Evolutionary conservation across 1,140 invertebrate genomes (phyloP).

Genomic region (Marisa cornuarietis): DNA sequence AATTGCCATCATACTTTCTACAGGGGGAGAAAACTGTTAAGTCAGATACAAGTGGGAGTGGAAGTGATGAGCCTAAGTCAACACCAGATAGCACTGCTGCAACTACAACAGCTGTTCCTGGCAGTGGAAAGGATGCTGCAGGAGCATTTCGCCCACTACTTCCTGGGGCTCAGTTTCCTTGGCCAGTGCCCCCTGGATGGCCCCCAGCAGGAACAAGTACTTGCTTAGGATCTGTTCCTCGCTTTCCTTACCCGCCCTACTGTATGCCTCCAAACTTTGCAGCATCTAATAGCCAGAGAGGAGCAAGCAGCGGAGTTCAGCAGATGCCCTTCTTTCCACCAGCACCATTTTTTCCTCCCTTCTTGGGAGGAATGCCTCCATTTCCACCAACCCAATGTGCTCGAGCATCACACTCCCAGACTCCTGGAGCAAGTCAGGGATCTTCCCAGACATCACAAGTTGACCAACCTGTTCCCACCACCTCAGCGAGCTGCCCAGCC

Average conservation of each 20-base stretch:
- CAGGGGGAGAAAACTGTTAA: slow-evolving; percentile 11
- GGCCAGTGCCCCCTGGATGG: slow-evolving; percentile 23
- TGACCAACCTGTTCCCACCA: background rate
- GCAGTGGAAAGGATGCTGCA: no score
- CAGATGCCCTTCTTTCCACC: slow-evolving; percentile 12
- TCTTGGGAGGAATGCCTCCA: background rate
- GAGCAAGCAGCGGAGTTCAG: background rate
- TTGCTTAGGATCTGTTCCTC: slow-evolving; percentile 14
- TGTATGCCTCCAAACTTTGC: slow-evolving; percentile 23
- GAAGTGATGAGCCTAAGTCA: background rate
- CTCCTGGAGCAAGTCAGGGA: background rate
- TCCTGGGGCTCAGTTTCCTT: slow-evolving; percentile 1
- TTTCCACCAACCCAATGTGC: background rate
- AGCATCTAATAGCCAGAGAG: background rate
- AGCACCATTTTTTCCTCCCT: slow-evolving; percentile 16
- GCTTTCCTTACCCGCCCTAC: slow-evolving; percentile 36
- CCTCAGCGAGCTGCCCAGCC: background rate
- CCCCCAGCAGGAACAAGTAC: background rate
- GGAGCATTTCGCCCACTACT: background rate
- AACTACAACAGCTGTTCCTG: background rate
- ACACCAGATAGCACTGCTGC: background rate
- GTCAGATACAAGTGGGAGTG: background rate
- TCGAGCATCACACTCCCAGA: no score
- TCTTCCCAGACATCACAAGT: no score
- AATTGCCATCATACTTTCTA: background rate